Conservation (phyloP, 2,797 vertebrate species). For the Bradypodion ventrale region DNA sequence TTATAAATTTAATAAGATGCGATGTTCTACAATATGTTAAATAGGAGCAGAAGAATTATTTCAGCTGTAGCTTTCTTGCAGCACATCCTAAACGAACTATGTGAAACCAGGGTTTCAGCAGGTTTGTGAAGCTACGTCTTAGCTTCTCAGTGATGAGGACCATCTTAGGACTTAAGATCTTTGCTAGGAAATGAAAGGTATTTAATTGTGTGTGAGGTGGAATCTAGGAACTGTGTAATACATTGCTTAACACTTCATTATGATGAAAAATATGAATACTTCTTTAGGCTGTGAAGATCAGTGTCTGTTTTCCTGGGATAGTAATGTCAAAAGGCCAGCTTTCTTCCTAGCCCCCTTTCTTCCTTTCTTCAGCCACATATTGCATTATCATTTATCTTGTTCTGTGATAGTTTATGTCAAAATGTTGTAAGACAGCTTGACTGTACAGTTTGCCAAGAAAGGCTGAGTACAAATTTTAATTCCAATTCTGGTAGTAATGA, state of each 20-base stretch:
- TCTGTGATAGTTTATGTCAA: not conserved
- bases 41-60: not conserved
- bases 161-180: not conserved
- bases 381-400: not conserved
- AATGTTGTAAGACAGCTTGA: not conserved
- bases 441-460: not conserved
- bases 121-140: not conserved
- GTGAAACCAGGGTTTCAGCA: not conserved
- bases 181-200: not conserved
- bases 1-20: conserved; percentile 1
- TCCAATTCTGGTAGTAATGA: too few relatives aligned
- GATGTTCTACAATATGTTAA: not conserved
- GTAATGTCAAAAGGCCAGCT: not conserved
- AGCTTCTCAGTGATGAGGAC: not conserved
- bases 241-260: not conserved
- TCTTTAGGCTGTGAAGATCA: not conserved
- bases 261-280: not conserved
- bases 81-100: not conserved
- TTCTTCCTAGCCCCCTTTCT: not conserved
- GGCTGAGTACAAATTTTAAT: not conserved
- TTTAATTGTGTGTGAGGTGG: not conserved
- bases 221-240: too few relatives aligned
- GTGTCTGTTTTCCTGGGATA: not conserved
- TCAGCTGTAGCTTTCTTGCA: not conserved
- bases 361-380: not conserved